Evolutionary conservation across 2,797 vertebrate species (phyloP), one percentile per base, ranked within the genome.

Genomic region (Setipinna tenuifilis): DNA sequence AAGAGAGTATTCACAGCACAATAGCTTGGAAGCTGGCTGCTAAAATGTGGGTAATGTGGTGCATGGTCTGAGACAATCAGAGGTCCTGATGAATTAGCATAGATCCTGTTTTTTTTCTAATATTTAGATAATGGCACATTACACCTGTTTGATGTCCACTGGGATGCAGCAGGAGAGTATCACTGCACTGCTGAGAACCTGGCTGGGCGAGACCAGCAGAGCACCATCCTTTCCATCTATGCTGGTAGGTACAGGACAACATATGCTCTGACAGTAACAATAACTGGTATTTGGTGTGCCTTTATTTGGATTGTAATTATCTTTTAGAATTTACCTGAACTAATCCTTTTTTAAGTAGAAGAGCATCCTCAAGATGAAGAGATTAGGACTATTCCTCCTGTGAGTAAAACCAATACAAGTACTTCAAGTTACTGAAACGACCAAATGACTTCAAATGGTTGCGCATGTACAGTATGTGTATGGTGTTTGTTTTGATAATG

Each of bases 141-240:
- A 61, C 91, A 92, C 81, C 92, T 96, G 86, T 89, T 88, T 48
- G 90, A 61, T 1, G 91, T 94, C 78, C 91, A 93, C 65, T 25
- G 25, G 84, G 90, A 91, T n/a, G 94, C 96, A 35, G 88, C 90
- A 57, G 95, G 95, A 28, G 92, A 94, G 19, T 96, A 95, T 88
- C 92, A 87, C 87, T 96, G 95, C 19, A 93, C 89, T 1, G 95
- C 94, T 59, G 91, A 94, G 89, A 96, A 96, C 88, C 84, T 87
- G 88, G 93, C 91, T 0, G 95, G 95, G 82, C 90, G 88, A 19
- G 93, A 95, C 6, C 92, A 93, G 89, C 94, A 89, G 87, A 92
- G 82, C 0, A 84, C 87, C 4, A 48, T 89, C 48, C 91, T 96
- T 62, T 89, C 23, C 10, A 87, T 96, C 48, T 44, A 41, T 62